A percentile compares a stretch with the other conserved stretches of the same genome.
phyloP scores from a whole-genome alignment of 2,888 invertebrate species.

The Polyommatus iphigenia region DNA sequence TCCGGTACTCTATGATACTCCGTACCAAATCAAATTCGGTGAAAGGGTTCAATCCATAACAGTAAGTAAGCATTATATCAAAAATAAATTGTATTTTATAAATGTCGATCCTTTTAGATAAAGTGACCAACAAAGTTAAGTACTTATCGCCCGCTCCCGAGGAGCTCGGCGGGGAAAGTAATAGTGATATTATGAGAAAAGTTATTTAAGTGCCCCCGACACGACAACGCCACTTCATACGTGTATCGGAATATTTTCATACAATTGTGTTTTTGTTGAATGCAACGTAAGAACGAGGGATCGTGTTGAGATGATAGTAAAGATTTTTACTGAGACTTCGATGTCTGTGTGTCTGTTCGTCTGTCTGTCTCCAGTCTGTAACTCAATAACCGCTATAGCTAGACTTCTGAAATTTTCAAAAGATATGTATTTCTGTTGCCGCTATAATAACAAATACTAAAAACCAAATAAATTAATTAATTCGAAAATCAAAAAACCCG shows the following conservation, averaged over 20 bases:
- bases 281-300: background rate
- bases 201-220: background rate
- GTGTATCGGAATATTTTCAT: background rate
- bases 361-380: too few relatives aligned
- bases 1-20: too few relatives aligned
- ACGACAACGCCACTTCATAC: background rate
- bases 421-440: too few relatives aligned
- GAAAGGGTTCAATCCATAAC: background rate
- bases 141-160: background rate
- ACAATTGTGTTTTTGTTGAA: background rate
- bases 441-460: too few relatives aligned
- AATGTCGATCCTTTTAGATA: constrained; percentile 10
- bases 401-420: too few relatives aligned
- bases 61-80: too few relatives aligned
- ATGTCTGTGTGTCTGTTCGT: too few relatives aligned
- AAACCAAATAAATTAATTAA: too few relatives aligned
- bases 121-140: constrained; percentile 13
- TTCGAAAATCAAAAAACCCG: too few relatives aligned
- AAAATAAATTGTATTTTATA: background rate
- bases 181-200: constrained; percentile 16
- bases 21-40: background rate
- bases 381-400: too few relatives aligned
- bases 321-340: too few relatives aligned
- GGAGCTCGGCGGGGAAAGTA: background rate
- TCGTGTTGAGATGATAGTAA: background rate